Percentiles rank a stretch among this genome's conserved stretches.
Evolutionary conservation across 2,888 invertebrate genomes (phyloP).

Genomic region (Cheilosia vulpina): DNA sequence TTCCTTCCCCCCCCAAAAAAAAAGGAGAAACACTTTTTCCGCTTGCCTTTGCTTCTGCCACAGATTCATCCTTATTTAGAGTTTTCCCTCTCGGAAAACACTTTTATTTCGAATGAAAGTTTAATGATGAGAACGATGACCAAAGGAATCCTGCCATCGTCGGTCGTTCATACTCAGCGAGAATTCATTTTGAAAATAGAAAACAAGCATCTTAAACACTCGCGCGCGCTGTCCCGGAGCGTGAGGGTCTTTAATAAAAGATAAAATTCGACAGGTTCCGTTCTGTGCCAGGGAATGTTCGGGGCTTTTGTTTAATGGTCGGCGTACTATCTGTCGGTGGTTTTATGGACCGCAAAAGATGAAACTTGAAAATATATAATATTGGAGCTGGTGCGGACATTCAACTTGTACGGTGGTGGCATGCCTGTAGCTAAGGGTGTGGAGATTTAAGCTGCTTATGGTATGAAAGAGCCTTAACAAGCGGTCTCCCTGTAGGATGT

Average conservation of each 20-base stretch:
- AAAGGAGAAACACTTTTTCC: slow-evolving; percentile 30
- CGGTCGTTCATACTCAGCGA: slow-evolving; percentile 15
- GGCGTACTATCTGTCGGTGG: slow-evolving; percentile 49
- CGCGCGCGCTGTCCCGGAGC: slow-evolving; percentile 1
- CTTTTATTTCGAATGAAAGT: slow-evolving; percentile 72
- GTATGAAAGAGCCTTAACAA: slow-evolving; percentile 44
- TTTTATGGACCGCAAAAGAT: slow-evolving; percentile 65
- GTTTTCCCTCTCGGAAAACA: slow-evolving; percentile 65
- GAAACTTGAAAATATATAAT: slow-evolving; percentile 69
- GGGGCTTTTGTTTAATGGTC: slow-evolving; percentile 43
- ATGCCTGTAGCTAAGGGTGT: background rate
- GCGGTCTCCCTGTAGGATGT: slow-evolving; percentile 19
- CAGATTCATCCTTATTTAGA: slow-evolving; percentile 71
- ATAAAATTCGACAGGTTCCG: slow-evolving; percentile 69
- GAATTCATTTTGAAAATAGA: slow-evolving; percentile 46
- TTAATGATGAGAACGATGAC: slow-evolving; percentile 73
- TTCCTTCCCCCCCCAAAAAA: background rate
- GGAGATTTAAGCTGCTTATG: slow-evolving; percentile 65
- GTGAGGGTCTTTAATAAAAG: slow-evolving; percentile 61
- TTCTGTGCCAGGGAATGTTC: background rate
- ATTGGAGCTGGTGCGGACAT: slow-evolving; percentile 59
- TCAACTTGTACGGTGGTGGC: slow-evolving; percentile 49
- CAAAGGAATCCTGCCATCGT: slow-evolving; percentile 49
- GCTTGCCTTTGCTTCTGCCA: slow-evolving; percentile 41
- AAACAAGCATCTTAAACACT: slow-evolving; percentile 62